Conservation (phyloP, 2,113 vertebrate species). For the Okapia johnstoni region DNA sequence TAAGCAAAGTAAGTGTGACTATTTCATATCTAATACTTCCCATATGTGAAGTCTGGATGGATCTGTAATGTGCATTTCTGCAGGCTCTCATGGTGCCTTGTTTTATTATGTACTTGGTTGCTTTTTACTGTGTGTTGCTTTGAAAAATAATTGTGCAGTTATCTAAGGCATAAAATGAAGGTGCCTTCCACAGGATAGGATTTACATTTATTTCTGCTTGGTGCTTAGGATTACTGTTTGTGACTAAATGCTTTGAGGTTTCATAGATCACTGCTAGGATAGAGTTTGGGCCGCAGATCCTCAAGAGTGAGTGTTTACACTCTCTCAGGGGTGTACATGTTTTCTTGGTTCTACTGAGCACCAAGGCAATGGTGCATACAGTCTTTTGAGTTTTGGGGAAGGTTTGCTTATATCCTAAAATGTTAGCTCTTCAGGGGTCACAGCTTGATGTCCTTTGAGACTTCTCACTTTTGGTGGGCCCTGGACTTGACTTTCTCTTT, state of each 20-base stretch:
- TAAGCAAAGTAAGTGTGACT: background rate
- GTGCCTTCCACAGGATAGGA: too few species aligned
- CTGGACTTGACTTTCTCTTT: background rate
- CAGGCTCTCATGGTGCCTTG: background rate
- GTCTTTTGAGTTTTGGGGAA: background rate
- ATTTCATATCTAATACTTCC: background rate
- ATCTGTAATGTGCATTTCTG: background rate
- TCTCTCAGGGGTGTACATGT: background rate
- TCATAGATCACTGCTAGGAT: background rate
- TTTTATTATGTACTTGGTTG: background rate
- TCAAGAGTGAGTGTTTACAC: background rate
- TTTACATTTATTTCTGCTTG: background rate
- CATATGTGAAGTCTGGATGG: background rate
- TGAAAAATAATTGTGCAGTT: background rate
- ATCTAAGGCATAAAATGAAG: background rate
- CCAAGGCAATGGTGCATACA: background rate
- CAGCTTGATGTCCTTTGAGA: background rate
- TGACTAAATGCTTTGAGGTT: background rate
- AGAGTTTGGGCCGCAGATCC: background rate
- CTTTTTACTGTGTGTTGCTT: background rate
- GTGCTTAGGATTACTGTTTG: background rate
- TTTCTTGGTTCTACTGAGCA: background rate
- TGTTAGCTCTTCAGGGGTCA: background rate
- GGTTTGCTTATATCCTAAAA: background rate
- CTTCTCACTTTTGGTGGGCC: background rate